These are phyloP conservation scores for Hyppa rectilinea DNA, from an alignment of 2,888 invertebrate genomes.

Conservation along the genomic window DNA sequence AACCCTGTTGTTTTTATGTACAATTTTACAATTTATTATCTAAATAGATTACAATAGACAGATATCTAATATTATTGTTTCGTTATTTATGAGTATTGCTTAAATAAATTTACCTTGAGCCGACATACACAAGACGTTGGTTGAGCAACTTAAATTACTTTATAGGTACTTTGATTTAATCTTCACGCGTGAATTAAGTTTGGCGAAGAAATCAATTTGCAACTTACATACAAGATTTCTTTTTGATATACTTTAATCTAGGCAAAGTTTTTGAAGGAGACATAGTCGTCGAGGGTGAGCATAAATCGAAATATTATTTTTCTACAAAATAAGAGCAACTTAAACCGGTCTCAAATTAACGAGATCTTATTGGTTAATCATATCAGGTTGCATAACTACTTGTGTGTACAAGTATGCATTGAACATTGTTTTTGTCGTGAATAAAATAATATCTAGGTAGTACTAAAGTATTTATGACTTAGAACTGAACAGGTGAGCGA, in stretches of 20 bases:
- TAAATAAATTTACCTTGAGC: conserved; percentile 69
- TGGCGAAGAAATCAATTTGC: conserved; percentile 30
- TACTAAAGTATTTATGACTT: not conserved
- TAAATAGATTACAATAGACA: conserved; percentile 59
- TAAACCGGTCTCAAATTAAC: not conserved
- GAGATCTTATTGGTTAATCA: not conserved
- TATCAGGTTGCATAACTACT: not conserved
- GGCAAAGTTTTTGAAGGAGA: conserved; percentile 2
- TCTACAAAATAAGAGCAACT: not conserved
- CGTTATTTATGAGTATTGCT: conserved; percentile 69
- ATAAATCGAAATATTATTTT: not conserved
- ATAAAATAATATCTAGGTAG: not conserved
- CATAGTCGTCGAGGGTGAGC: not conserved
- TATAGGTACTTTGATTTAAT: conserved; percentile 31
- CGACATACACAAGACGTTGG: conserved; percentile 53
- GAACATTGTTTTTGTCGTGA: not conserved
- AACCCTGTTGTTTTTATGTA: conserved; percentile 75
- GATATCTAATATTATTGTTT: conserved; percentile 71
- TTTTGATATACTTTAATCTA: conserved; percentile 21
- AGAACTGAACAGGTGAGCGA: not conserved
- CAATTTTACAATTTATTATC: conserved; percentile 60
- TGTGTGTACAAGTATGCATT: not conserved
- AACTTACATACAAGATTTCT: conserved; percentile 26
- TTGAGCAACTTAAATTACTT: conserved; percentile 64
- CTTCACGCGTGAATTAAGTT: conserved; percentile 11